Base-by-base conservation (phyloP, 2,888 invertebrate genomes). In the Agrotis segetum region DNA sequence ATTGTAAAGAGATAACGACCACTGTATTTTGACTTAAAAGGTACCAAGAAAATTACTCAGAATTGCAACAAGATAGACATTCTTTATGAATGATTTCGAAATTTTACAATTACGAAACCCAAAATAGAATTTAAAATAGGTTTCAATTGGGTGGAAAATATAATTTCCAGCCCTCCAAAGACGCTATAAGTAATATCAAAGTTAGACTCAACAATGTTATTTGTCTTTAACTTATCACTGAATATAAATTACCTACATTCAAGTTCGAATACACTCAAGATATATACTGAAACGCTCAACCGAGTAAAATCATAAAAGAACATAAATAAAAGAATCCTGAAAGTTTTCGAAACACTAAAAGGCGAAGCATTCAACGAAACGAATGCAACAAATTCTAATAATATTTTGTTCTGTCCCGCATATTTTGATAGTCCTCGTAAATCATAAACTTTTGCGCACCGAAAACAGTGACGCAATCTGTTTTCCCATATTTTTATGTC, bases 381-480 rank as follows among this genome's bases (percentile, higher is more conserved):
- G 49, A 67, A 68, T 73, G 53, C 60, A 73, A 76, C 46, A 67
- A 52, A 72, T 47, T 47, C 46, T 24, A 58, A 75, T 67, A 75
- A 19, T 16, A 60, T 60, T 74, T 55, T 50, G 29, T 16, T 34
- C 17, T 24, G 16, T 49, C n/a, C 40, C 19, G 40, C 21, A 58
- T 58, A 63, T 50, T 74, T 59, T 59, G 40, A 72, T 72, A 62
- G 29, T 16, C 62, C 49, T 59, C 66, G 24, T 76, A 74, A 74
- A 67, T 74, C 60, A 67, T 24, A 74, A 79, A 77, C 40, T 74
- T 79, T 72, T 46, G 56, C 21, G 17, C 46, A 71, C 44, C 21
- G 61, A 67, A 74, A 67, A 56, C 47, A 69, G 24, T 65, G 65
- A 66, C 55, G 46, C 52, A 55, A 74, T 77, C 74, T 44, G 63